A percentile compares a stretch with the other conserved stretches of the same genome.
Conservation (phyloP, 2,797 vertebrate genomes). For the Phoebastria nigripes region DNA sequence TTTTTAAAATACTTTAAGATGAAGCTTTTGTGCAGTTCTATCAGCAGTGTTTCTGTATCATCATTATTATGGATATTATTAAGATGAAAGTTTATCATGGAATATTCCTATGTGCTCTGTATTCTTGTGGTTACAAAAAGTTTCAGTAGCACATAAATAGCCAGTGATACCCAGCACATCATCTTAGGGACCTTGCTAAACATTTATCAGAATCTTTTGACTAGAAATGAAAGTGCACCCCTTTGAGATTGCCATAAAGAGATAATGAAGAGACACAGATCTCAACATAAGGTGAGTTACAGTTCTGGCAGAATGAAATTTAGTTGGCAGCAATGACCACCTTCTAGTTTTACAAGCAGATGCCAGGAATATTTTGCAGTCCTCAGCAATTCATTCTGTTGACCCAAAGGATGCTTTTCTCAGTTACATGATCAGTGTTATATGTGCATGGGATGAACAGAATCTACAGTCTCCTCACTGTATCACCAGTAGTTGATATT, state of each 20-base stretch:
- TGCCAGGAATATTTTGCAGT: background rate
- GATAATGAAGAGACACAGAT: background rate
- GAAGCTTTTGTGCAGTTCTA: background rate
- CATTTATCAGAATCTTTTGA: background rate
- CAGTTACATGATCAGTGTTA: background rate
- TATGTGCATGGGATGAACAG: background rate
- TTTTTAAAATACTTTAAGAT: background rate
- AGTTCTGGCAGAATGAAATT: background rate
- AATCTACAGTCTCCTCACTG: background rate
- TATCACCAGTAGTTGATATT: background rate
- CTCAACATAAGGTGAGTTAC: background rate
- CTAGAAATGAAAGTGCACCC: background rate
- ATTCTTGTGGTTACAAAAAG: background rate
- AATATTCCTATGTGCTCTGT: background rate
- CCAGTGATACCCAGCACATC: background rate
- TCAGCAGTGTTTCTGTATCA: background rate
- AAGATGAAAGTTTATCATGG: background rate
- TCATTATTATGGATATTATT: background rate
- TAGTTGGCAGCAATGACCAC: background rate
- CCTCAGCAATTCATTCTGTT: background rate
- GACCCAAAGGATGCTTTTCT: background rate
- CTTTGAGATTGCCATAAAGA: background rate
- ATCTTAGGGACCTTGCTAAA: background rate
- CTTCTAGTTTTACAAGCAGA: background rate
- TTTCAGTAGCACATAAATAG: background rate